A percentile compares a stretch with the other conserved stretches of the same genome.
Conservation (phyloP, 2,888 invertebrate species). For the Drosophila limbata region DNA sequence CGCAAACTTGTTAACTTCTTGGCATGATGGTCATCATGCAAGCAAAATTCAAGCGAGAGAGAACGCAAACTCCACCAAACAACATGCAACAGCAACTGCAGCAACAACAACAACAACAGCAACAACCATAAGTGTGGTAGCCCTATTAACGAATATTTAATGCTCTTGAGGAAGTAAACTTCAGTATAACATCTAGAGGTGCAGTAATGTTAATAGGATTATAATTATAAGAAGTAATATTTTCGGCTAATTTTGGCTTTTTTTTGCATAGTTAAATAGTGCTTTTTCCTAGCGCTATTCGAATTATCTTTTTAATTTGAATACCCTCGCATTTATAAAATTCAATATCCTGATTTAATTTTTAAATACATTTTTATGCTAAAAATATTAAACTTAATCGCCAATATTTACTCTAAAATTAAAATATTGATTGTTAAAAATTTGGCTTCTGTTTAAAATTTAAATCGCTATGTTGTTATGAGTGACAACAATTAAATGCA, state of each 20-base stretch:
- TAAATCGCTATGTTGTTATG: too few relatives aligned
- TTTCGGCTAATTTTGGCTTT: too few relatives aligned
- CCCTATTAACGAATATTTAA: constrained; percentile 35
- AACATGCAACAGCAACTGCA: constrained; percentile 56
- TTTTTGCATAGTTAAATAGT: too few relatives aligned
- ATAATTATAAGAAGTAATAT: not conserved
- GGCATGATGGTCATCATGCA: constrained; percentile 79
- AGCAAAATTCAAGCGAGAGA: constrained; percentile 57
- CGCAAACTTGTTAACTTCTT: constrained; percentile 80
- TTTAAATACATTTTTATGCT: too few relatives aligned
- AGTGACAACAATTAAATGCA: too few relatives aligned
- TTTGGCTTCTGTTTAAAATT: too few relatives aligned
- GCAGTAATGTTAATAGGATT: not conserved
- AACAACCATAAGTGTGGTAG: not conserved
- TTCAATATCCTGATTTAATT: too few relatives aligned
- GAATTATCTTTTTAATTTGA: too few relatives aligned
- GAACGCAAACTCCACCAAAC: constrained; percentile 50
- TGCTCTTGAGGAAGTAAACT: constrained; percentile 35
- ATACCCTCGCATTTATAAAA: too few relatives aligned
- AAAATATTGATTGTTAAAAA: too few relatives aligned
- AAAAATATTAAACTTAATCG: not conserved
- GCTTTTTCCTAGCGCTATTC: too few relatives aligned
- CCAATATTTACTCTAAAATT: not conserved
- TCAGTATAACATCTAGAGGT: not conserved
- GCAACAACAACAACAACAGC: constrained; percentile 44